Conservation (phyloP, 64 coral and sea anemone species). For the Orbicella faveolata region DNA sequence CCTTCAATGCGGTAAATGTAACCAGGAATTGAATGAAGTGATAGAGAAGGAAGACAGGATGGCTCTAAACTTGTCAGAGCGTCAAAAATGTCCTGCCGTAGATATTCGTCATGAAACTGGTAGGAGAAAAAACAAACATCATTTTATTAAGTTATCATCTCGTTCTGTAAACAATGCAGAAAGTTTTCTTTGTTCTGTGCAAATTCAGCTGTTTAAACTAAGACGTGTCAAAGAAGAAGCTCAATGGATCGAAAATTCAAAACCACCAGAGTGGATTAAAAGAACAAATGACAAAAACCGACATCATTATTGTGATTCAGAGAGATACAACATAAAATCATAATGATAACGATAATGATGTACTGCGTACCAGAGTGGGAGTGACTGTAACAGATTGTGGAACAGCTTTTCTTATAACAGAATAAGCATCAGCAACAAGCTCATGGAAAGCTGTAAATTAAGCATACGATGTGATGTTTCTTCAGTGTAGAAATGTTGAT, state of each 20-base stretch:
- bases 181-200: neutral
- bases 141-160: neutral
- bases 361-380: neutral
- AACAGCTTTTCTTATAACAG: constrained; percentile 23
- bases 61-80: neutral
- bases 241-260: no score
- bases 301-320: no score
- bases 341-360: neutral
- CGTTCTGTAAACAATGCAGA: neutral
- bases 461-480: neutral
- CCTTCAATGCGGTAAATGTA: constrained; percentile 24
- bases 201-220: no score
- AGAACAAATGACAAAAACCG: no score
- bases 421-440: constrained; percentile 14
- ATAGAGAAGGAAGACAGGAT: neutral
- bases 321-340: neutral
- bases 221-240: no score
- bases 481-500: no score
- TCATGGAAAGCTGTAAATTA: constrained; percentile 1
- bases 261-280: no score
- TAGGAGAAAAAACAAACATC: neutral
- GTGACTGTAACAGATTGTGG: neutral
- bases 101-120: neutral
- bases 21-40: neutral
- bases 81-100: neutral